phyloP scores from a whole-genome alignment of 2,888 invertebrate species.

The Cephus rjabovi region DNA sequence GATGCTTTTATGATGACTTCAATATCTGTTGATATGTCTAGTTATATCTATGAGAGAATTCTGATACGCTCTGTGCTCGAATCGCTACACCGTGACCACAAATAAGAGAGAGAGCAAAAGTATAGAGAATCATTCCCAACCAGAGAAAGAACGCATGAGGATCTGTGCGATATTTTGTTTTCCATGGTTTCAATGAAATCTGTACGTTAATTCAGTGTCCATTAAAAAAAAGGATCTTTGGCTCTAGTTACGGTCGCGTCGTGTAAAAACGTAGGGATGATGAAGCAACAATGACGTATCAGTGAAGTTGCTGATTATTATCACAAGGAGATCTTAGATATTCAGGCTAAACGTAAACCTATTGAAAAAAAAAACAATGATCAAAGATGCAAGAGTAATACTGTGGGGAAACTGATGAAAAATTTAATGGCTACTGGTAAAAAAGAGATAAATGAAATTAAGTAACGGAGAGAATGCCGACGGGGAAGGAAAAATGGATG shows the following conservation, averaged over 20 bases:
- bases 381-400: constrained; percentile 19
- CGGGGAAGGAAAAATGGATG: neutral
- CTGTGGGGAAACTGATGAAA: constrained; percentile 6
- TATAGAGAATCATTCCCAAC: neutral
- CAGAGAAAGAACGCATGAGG: neutral
- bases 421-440: constrained; percentile 8
- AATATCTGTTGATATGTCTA: constrained; percentile 58
- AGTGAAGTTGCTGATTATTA: neutral
- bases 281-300: neutral
- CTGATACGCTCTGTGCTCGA: neutral
- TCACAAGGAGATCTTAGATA: neutral
- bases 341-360: constrained; percentile 15
- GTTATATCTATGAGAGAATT: constrained; percentile 10
- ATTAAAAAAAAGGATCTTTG: neutral
- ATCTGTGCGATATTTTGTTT: neutral
- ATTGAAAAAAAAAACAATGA: constrained; percentile 19
- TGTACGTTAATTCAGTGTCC: neutral
- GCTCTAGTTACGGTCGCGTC: constrained; percentile 11
- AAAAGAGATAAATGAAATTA: neutral
- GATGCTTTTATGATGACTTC: constrained; percentile 66
- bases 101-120: constrained; percentile 20
- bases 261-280: neutral
- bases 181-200: neutral
- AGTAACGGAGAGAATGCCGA: neutral
- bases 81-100: constrained; percentile 19